Evolutionary conservation across 2,797 vertebrate genomes (phyloP).

Genomic region (Clarias platycephalus): DNA sequence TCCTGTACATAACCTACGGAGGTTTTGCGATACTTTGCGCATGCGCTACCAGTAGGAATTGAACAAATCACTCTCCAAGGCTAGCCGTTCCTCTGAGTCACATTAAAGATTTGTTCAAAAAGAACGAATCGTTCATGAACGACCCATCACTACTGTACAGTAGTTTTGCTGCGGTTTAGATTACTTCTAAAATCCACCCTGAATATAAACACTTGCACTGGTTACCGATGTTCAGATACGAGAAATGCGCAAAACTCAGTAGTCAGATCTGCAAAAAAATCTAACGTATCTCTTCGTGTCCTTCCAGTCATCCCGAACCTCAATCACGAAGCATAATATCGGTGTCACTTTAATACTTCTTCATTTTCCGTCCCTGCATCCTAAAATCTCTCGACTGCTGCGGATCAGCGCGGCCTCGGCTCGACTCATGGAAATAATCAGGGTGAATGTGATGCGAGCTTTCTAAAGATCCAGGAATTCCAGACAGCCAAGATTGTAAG

Average conservation of each 20-base stretch:
- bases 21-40: too few relatives aligned
- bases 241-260: background rate
- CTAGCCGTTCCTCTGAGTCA: too few relatives aligned
- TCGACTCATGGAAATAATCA: background rate
- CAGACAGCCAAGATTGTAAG: background rate
- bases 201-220: background rate
- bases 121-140: too few relatives aligned
- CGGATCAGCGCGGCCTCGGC: background rate
- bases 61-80: too few relatives aligned
- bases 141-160: background rate
- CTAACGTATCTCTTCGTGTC: background rate
- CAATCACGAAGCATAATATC: background rate
- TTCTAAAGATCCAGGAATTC: background rate
- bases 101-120: too few relatives aligned
- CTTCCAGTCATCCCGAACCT: background rate
- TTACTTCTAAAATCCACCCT: background rate
- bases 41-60: too few relatives aligned
- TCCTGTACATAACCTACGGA: too few relatives aligned
- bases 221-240: background rate
- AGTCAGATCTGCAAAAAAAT: background rate
- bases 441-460: background rate
- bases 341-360: background rate
- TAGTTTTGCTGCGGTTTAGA: background rate
- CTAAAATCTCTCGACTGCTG: background rate
- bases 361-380: background rate